Evolutionary conservation across 92 coral and sea anemone genomes (phyloP).

Genomic region (Actinernus sp.): DNA sequence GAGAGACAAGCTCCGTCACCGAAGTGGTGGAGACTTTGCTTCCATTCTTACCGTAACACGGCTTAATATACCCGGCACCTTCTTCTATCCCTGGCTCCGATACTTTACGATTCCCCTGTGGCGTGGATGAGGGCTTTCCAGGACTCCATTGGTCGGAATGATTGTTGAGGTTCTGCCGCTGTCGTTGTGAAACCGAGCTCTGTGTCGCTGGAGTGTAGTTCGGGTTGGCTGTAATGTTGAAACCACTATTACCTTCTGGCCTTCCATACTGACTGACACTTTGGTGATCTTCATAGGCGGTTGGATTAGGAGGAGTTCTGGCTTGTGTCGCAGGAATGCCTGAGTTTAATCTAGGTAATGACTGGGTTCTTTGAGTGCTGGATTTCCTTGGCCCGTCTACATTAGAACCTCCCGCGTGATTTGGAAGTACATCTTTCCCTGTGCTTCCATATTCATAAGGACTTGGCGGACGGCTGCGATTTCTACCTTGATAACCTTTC

Average conservation of each 20-base stretch:
- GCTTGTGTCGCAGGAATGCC: too few species aligned
- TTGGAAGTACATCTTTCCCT: constrained; percentile 1
- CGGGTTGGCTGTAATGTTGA: constrained; percentile 24
- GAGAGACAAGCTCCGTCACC: constrained; percentile 75
- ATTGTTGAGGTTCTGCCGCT: too few species aligned
- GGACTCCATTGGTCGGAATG: background rate
- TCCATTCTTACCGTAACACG: constrained; percentile 21
- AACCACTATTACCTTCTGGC: background rate
- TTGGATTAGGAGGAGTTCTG: too few species aligned
- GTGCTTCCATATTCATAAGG: constrained; percentile 40
- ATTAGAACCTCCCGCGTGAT: too few species aligned
- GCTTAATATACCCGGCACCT: too few species aligned
- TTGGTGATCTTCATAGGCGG: too few species aligned
- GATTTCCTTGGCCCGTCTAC: background rate
- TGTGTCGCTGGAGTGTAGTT: constrained; percentile 9
- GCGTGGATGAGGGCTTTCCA: background rate
- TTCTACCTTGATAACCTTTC: background rate
- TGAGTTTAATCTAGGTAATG: background rate
- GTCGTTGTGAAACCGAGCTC: background rate
- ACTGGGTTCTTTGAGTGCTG: background rate
- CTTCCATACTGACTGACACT: background rate
- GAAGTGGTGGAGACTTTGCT: constrained; percentile 1
- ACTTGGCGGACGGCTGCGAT: constrained; percentile 23
- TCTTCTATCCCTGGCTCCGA: constrained; percentile 2
- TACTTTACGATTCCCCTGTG: constrained; percentile 1